phyloP scores from a whole-genome alignment of 2,797 vertebrate genomes.

The Eulemur rubriventer region DNA sequence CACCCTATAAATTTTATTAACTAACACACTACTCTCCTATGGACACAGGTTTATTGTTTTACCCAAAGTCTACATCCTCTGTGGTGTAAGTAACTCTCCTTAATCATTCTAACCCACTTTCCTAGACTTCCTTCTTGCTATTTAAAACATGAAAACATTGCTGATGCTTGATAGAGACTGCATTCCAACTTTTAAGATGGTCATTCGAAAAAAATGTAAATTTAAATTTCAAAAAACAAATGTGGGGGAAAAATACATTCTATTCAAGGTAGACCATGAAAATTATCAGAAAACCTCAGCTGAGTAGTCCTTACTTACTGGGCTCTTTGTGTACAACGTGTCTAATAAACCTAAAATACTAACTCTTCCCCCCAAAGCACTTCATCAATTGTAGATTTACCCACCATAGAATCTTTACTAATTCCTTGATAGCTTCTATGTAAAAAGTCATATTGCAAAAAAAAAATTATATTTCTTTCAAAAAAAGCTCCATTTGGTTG shows the following conservation, averaged over 20 bases:
- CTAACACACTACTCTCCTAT: neutral
- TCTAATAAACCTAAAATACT: neutral
- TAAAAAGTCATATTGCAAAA: neutral
- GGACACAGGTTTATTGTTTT: neutral
- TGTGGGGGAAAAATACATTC: neutral
- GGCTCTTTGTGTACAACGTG: neutral
- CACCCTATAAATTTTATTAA: constrained; percentile 16
- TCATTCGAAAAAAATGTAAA: neutral
- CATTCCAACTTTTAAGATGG: neutral
- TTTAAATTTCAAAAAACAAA: neutral
- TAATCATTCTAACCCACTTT: neutral
- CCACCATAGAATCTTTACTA: neutral
- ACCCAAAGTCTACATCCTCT: neutral
- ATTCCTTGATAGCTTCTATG: neutral
- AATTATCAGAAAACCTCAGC: neutral
- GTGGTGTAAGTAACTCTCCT: neutral
- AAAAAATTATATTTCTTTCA: neutral
- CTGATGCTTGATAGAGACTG: neutral
- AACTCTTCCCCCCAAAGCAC: neutral
- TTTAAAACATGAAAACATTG: neutral
- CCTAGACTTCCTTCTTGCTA: neutral
- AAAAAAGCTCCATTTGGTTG: neutral
- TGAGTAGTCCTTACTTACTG: neutral
- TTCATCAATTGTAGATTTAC: neutral
- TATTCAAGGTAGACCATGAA: neutral